Evolutionary conservation across 2,797 vertebrate species (phyloP), one percentile per base, ranked within the genome.

Genomic region (Gallirallus australis): DNA sequence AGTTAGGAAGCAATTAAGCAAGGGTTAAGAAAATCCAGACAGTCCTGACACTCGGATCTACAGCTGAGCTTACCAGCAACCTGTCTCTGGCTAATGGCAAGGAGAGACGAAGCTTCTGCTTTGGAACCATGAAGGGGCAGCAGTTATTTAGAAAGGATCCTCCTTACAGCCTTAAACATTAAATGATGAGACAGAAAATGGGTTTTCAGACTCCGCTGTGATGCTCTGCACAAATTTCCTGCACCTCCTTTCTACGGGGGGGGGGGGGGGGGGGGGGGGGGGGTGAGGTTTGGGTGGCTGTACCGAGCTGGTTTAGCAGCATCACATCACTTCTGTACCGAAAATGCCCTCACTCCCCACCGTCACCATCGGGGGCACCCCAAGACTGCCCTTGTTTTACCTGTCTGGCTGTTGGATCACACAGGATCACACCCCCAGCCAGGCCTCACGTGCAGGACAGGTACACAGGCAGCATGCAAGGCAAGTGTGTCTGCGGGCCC

Each of bases 41-140:
- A 94, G 69, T 68, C 87, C 89, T 91, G 87, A 33, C 92, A 64
- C 65, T 78, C 3, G 0, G 71, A 48, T 30, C 89, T 64, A 21
- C 12, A 27, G 7, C 91, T 88, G 84, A 94, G 95, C 92, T 94
- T 24, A 70, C 39, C 92, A 82, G 78, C 11, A 48, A 61, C 85
- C 90, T 53, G 65, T 48, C 75, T 53, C 90, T 90, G 73, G 35
- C 90, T 92, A 68, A 82, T 5, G 89, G 79, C 82, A 69, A 64
- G 79, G 82, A 80, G 81, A 79, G 75, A 42, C 5, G 28, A 33
- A 73, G 56, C 64, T 90, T 47, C 95, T 82, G 90, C 84, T 88
- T 42, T 79, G 89, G 21, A 52, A 59, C 54, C 81, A 15, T 1
- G 72, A 69, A 89, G 76, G 85, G 92, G 70, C 91, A 93, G 93